A percentile compares a stretch with the other conserved stretches of the same genome.
Conservation (phyloP, 2,888 invertebrate genomes). For the Serrognathus titanus region DNA sequence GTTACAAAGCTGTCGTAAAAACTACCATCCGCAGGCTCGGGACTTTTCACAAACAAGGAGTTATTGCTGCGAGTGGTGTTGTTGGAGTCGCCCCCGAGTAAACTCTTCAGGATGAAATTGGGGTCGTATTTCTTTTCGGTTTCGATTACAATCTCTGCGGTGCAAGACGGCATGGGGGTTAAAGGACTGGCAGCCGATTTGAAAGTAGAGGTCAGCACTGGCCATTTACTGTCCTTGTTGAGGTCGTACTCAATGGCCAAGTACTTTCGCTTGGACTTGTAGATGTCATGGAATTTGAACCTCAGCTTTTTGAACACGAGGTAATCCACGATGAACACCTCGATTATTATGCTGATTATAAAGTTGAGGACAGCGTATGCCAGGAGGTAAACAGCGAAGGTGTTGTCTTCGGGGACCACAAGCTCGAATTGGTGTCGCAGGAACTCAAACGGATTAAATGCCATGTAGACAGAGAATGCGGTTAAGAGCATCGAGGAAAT, state of each 20-base stretch:
- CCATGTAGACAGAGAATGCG: slow-evolving; percentile 64
- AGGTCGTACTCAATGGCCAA: slow-evolving; percentile 60
- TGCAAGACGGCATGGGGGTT: slow-evolving; percentile 45
- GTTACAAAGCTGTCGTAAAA: no score
- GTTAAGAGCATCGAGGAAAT: slow-evolving; percentile 66
- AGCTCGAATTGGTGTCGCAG: slow-evolving; percentile 63
- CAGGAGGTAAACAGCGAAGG: slow-evolving; percentile 56
- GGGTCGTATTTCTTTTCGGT: slow-evolving; percentile 50
- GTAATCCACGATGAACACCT: slow-evolving; percentile 58
- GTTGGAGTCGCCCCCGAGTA: slow-evolving; percentile 25
- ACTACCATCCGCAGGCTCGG: no score
- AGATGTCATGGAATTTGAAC: slow-evolving; percentile 54
- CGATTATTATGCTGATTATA: slow-evolving; percentile 56
- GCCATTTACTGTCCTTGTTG: slow-evolving; percentile 60
- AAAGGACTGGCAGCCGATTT: slow-evolving; percentile 45
- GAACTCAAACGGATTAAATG: slow-evolving; percentile 60
- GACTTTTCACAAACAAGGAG: no score
- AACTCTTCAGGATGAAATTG: slow-evolving; percentile 51
- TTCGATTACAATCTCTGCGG: slow-evolving; percentile 53
- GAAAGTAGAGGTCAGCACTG: slow-evolving; percentile 54
- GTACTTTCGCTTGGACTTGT: slow-evolving; percentile 62
- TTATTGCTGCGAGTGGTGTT: background rate
- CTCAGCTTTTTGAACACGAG: slow-evolving; percentile 57
- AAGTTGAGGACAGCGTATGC: slow-evolving; percentile 55
- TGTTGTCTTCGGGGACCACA: slow-evolving; percentile 59